Evolutionary conservation across 2,113 vertebrate genomes (phyloP), one percentile per base, ranked within the genome.

Genomic region (Hiodon tergisus): DNA sequence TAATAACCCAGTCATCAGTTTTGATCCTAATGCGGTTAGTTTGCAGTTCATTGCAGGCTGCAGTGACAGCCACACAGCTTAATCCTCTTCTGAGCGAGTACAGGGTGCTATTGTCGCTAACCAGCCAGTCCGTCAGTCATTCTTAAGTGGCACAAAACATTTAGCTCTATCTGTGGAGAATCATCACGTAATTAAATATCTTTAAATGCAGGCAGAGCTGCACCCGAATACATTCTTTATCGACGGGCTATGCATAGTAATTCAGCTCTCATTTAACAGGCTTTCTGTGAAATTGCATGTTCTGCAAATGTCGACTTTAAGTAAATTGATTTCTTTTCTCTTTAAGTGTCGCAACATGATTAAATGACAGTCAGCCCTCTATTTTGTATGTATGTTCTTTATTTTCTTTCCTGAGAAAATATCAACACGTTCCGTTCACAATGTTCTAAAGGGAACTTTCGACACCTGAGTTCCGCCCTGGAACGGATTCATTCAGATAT

Each of bases 401-500:
- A 81, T 85, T 83, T 83, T 82, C 69, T 17, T 78, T 80, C 74
- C 53, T 77, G 79, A 79, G 84, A 82, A 90, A 90, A 89, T 89
- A 87, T 90, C 85, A 91, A 79, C 76, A 70, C 46, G 77, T 78
- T 72, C 75, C 0, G 78, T 76, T 82, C 67, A 74, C 74, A 82
- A 76, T 77, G 78, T 79, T 83, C 69, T n/a, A 78, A 76, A 72
- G 76, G 66, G 57, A 52, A 59, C 16, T 69, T 76, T 82, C 87
- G 77, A 76, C 83, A 81, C 78, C 75, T 75, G 83, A 84, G 74
- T 58, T 68, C 75, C 76, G 80, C 77, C 72, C 62, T 80, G 66
- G 82, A 89, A 78, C 89, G 88, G 85, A 90, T 89, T 86, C 86
- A 85, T 86, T 86, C 84, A 87, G 86, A 87, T 79, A 86, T 80